Conservation (phyloP, 2,888 invertebrate species). For the Drosophila borborema region DNA sequence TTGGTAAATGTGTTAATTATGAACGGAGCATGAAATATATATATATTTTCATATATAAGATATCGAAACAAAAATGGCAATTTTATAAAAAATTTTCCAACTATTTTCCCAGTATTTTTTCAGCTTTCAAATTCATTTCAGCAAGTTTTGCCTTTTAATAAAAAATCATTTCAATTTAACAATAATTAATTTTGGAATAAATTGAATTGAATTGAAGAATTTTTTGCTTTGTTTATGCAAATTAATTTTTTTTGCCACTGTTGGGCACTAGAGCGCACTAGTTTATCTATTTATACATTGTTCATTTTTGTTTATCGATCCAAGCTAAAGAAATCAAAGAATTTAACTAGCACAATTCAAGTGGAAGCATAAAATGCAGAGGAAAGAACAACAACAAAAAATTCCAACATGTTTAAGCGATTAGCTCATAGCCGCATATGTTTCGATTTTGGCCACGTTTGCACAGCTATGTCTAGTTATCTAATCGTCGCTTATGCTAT, state of each 20-base stretch:
- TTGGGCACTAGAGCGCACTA: conserved; percentile 9
- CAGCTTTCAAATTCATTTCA: neutral
- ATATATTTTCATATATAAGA: neutral
- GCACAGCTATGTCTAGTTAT: conserved; percentile 44
- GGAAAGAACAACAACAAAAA: conserved; percentile 9
- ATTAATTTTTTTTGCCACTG: conserved; percentile 5
- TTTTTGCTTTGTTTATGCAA: conserved; percentile 15
- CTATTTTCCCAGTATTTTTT: neutral
- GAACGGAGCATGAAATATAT: neutral
- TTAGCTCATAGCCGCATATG: conserved; percentile 45
- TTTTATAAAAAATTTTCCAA: too few species aligned
- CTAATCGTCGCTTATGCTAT: conserved; percentile 67
- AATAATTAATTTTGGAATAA: neutral
- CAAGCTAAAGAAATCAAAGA: conserved; percentile 22
- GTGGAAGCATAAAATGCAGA: conserved; percentile 51
- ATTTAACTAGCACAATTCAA: conserved; percentile 41
- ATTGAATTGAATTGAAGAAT: neutral
- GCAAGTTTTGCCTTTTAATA: neutral
- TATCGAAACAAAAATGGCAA: neutral
- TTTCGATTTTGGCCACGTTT: neutral
- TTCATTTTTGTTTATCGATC: conserved; percentile 12
- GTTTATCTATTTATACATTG: conserved; percentile 26
- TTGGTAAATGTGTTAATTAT: conserved; percentile 24
- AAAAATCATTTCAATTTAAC: neutral
- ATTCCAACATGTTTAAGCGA: conserved; percentile 37